phyloP scores from a whole-genome alignment of 2,113 vertebrate species.

The Oxyruncus cristatus region DNA sequence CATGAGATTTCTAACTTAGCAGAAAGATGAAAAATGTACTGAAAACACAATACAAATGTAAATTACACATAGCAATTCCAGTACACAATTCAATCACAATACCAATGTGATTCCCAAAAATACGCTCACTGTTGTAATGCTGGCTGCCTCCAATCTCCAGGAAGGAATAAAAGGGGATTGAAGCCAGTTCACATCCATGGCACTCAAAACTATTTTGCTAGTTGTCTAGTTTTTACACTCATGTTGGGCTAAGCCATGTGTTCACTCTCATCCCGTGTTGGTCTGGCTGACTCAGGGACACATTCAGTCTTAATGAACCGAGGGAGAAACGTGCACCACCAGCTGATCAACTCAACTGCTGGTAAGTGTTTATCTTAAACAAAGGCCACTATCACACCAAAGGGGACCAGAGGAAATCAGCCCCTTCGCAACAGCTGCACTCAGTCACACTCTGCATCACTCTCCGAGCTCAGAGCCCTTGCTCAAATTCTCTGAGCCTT shows the following conservation, averaged over 20 bases:
- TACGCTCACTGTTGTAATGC: fast-evolving
- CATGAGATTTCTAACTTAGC: background rate
- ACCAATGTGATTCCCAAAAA: background rate
- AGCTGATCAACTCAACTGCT: background rate
- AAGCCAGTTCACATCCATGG: background rate
- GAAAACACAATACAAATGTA: background rate
- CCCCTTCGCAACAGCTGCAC: background rate
- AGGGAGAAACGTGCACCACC: background rate
- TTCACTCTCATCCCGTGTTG: background rate
- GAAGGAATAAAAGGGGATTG: background rate
- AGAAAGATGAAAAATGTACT: background rate
- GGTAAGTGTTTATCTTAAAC: background rate
- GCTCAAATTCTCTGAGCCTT: background rate
- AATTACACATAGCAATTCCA: background rate
- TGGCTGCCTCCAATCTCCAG: background rate
- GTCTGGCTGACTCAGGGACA: background rate
- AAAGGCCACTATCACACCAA: background rate
- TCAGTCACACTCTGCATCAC: background rate
- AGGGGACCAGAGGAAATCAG: background rate
- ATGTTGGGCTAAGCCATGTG: background rate
- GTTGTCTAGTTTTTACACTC: background rate
- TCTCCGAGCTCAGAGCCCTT: background rate
- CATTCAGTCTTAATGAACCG: background rate
- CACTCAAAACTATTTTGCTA: background rate
- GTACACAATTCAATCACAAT: background rate